A percentile compares a stretch with the other conserved stretches of the same genome.
Conservation (phyloP, 2,113 vertebrate species). For the Toxotes chatareus region DNA sequence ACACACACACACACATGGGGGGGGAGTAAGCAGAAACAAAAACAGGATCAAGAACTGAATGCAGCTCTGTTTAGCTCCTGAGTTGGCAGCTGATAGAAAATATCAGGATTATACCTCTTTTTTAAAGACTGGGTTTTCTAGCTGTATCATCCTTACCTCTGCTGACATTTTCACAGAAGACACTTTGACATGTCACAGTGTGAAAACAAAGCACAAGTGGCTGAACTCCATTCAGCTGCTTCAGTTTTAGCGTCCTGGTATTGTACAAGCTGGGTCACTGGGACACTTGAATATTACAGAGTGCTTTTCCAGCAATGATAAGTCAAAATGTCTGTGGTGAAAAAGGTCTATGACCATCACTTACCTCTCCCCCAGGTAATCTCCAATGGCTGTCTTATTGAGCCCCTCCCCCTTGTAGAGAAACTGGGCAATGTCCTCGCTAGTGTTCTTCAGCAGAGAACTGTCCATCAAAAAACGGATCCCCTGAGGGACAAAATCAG, state of each 20-base stretch:
- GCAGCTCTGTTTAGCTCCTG: conserved; percentile 3
- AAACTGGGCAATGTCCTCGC: conserved; percentile 94
- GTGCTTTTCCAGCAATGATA: not conserved
- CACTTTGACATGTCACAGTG: not conserved
- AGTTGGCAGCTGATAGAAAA: conserved; percentile 15
- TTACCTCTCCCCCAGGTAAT: conserved; percentile 97
- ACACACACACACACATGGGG: not conserved
- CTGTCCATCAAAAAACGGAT: conserved; percentile 96
- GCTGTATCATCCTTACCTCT: not conserved
- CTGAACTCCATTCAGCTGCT: not conserved
- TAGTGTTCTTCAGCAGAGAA: conserved; percentile 92
- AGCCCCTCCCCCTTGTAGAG: conserved; percentile 97
- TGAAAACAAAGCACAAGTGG: not conserved
- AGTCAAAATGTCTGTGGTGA: not conserved
- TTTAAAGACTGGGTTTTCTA: not conserved
- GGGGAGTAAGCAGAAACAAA: conserved; percentile 9
- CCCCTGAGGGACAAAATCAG: conserved; percentile 83
- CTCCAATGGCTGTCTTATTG: conserved; percentile 96
- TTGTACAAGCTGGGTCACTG: not conserved
- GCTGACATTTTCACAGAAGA: not conserved
- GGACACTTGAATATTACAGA: not conserved
- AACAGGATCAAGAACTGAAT: conserved; percentile 15
- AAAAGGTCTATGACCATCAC: not conserved
- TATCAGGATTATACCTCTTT: not conserved
- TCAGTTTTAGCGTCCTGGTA: not conserved